phyloP scores from a whole-genome alignment of 2,113 vertebrate genomes.

The Pelecanoides urinatrix region DNA sequence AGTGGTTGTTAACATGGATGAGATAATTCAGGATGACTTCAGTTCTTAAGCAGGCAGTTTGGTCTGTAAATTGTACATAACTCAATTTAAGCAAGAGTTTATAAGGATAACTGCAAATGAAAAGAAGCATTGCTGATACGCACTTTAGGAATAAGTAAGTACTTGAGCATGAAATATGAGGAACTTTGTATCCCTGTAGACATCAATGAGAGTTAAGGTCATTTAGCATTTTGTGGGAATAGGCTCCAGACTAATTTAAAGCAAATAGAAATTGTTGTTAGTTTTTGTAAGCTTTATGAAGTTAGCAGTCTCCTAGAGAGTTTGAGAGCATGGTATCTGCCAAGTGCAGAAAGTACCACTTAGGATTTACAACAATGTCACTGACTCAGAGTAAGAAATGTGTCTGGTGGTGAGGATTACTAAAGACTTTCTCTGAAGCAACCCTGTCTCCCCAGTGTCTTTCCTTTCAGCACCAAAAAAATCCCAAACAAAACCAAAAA shows the following conservation, averaged over 20 bases:
- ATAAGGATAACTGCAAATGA: neutral
- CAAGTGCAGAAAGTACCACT: neutral
- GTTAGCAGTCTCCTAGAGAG: neutral
- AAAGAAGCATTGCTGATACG: neutral
- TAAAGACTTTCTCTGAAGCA: neutral
- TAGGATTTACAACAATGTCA: neutral
- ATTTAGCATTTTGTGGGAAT: neutral
- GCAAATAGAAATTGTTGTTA: neutral
- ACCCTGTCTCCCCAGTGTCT: rapidly evolving
- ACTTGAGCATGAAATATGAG: neutral
- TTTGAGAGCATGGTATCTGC: neutral
- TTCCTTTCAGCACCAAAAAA: neutral
- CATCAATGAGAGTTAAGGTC: neutral
- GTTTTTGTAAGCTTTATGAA: neutral
- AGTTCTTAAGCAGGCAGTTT: neutral
- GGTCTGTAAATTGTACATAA: neutral
- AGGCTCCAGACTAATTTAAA: neutral
- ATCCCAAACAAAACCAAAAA: neutral
- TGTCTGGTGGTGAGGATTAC: neutral
- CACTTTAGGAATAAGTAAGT: neutral
- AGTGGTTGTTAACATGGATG: neutral
- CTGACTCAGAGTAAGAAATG: neutral
- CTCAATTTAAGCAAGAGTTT: neutral
- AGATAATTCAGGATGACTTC: neutral
- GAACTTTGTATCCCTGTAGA: neutral